Percentiles rank a stretch among this genome's conserved stretches.
phyloP scores from a whole-genome alignment of 2,797 vertebrate species.

The Poecilia wingei region DNA sequence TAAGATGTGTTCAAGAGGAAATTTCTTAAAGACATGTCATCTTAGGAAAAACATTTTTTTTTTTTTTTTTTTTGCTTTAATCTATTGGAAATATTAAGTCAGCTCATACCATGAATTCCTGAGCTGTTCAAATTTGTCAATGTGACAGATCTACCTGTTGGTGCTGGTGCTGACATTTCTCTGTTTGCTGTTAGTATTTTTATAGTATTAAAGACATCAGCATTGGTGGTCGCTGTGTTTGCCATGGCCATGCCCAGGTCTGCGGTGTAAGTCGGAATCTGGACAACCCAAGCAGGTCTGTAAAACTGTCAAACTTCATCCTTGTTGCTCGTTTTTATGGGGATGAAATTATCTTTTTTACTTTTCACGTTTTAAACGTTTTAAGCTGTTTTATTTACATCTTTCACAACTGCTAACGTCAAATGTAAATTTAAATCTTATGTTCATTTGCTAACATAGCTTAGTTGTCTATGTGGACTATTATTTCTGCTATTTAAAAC shows the following conservation, averaged over 20 bases:
- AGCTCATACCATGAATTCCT: constrained; percentile 16
- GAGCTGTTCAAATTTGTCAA: constrained; percentile 16
- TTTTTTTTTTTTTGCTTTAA: not conserved
- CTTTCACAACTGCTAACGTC: constrained; percentile 5
- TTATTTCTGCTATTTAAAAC: constrained; percentile 6
- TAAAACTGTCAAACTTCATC: constrained; percentile 11
- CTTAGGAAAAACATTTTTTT: not conserved
- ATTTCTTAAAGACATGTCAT: not conserved
- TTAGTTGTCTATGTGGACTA: constrained; percentile 11
- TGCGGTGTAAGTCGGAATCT: constrained; percentile 74
- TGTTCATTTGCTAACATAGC: constrained; percentile 32
- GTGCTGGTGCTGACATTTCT: constrained; percentile 12
- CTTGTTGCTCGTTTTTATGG: not conserved
- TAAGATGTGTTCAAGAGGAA: not conserved
- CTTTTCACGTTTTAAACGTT: not conserved
- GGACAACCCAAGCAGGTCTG: constrained; percentile 74
- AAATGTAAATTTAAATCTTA: constrained; percentile 3
- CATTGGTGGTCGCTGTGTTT: constrained; percentile 90
- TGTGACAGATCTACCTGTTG: constrained; percentile 18
- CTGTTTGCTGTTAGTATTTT: constrained; percentile 84
- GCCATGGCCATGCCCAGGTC: constrained; percentile 89
- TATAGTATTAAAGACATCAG: constrained; percentile 98
- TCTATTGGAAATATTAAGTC: not conserved
- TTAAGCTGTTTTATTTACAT: not conserved
- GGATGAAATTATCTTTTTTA: constrained; percentile 4